Percentiles rank a stretch among this genome's conserved stretches.
Evolutionary conservation across 2,797 vertebrate species (phyloP).

Genomic region (Sebastes itinus): DNA sequence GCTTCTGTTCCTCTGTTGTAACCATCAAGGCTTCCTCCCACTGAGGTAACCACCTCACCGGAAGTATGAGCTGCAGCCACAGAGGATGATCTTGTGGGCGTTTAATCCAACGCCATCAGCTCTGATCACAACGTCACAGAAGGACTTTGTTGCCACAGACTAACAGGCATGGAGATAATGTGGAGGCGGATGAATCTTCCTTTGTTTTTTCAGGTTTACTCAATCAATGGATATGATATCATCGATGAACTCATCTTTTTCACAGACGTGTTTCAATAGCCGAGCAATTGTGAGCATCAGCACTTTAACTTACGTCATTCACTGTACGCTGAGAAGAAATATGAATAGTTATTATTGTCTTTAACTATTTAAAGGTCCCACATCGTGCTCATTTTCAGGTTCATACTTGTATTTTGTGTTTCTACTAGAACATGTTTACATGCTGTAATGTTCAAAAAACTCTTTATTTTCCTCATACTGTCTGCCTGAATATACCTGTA

Average conservation of each 20-base stretch:
- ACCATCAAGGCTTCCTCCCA: slow-evolving; percentile 11
- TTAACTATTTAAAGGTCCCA: neutral
- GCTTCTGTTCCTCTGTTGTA: neutral
- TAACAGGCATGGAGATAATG: neutral
- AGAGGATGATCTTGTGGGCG: slow-evolving; percentile 13
- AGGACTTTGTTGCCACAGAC: neutral
- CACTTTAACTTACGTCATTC: neutral
- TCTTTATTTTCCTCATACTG: too few species aligned
- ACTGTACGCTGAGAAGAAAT: neutral
- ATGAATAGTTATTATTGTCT: neutral
- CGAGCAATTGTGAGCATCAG: neutral
- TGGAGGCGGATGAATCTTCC: slow-evolving; percentile 11
- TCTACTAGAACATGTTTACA: too few species aligned
- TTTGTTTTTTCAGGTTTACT: neutral
- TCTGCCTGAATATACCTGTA: too few species aligned
- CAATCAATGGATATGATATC: neutral
- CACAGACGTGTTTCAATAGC: neutral
- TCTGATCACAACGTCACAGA: slow-evolving; percentile 24
- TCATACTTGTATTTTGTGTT: too few species aligned
- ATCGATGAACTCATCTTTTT: neutral
- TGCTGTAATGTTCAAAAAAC: too few species aligned
- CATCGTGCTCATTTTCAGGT: too few species aligned
- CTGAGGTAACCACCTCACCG: neutral
- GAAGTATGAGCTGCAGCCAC: slow-evolving; percentile 14
- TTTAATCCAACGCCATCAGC: slow-evolving; percentile 1